These are phyloP conservation scores for Papilio xuthus DNA, from an alignment of 1,140 invertebrate genomes.

Conservation along the genomic window DNA sequence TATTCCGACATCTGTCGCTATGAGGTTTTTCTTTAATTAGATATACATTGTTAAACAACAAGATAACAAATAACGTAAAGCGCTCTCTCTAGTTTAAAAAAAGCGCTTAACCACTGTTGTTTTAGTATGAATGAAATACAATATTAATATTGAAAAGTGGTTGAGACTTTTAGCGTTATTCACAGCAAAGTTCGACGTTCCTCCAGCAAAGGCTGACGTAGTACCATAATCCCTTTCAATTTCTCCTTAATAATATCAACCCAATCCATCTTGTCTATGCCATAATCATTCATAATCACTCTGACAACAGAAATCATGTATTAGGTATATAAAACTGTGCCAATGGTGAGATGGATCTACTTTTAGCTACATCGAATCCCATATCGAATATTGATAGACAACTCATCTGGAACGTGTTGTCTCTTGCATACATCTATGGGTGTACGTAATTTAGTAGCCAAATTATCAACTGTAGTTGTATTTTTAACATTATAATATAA, in stretches of 20 bases:
- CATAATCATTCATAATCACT: no score
- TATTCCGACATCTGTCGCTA: conserved; percentile 18
- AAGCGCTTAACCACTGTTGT: background rate
- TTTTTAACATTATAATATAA: conserved; percentile 6
- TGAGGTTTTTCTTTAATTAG: conserved; percentile 20
- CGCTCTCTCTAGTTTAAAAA: conserved; percentile 17
- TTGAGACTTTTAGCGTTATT: background rate
- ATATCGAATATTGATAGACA: no score
- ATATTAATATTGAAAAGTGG: background rate
- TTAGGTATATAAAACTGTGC: no score
- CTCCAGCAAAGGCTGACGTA: background rate
- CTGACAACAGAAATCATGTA: no score
- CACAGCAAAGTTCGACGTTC: no score
- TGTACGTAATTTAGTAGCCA: background rate
- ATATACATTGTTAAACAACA: background rate
- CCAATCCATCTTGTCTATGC: no score
- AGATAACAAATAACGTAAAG: conserved; percentile 5
- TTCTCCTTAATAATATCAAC: no score
- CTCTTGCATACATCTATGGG: background rate
- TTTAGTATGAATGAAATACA: background rate
- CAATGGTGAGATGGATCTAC: no score
- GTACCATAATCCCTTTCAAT: no score
- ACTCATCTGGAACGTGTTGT: background rate
- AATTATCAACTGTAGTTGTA: background rate
- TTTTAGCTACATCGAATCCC: no score